Evolutionary conservation across 1,140 invertebrate genomes (phyloP), one percentile per base, ranked within the genome.

Genomic region (Tetragnatha versicolor): DNA sequence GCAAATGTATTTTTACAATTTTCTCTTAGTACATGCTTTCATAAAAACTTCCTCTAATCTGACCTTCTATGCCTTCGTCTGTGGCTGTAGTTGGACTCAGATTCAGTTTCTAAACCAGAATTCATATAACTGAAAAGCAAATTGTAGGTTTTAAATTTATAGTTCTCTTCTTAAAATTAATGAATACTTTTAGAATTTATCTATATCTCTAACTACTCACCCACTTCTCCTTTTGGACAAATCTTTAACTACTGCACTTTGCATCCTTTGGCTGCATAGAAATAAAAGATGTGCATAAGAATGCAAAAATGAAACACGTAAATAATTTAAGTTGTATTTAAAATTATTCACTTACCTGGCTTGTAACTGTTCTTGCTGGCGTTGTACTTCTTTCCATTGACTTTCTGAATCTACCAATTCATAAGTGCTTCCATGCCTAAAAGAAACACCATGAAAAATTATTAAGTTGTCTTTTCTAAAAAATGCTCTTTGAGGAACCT

Each of bases 351-450:
- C 33, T 61, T 49, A 75, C 72, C 72, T 75, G 9, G 72, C 72
- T 27, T 75, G 72, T 33, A 42, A 29, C 9, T 42, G 22, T n/a
- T 72, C 51, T 84, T 91, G 90, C 81, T 91, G 90, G 83, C 90
- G 89, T 84, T 95, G 92, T 37, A 93, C 92, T 85, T 95, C 93
- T 81, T 91, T 90, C 93, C 94, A 95, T 84, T 95, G 93, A 25
- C 90, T 90, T 79, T 93, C 92, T 1, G 93, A 94, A 85, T 95
- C 93, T n/a, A 95, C 91, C 63, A 95, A 86, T 86, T 94, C 92
- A 83, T 87, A 84, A 33, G 83, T 83, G 75, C 81, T 83, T 63
- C 82, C 83, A 79, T 83, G 83, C 33, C 84, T 84, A 45, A 20
- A 82, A 80, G 9, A n/a, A n/a, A n/a, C n/a, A n/a, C n/a, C n/a